Percentiles rank a stretch among this genome's conserved stretches.
These are phyloP conservation scores for Poecilia picta DNA, from an alignment of 2,797 vertebrate species.

Conservation along the genomic window DNA sequence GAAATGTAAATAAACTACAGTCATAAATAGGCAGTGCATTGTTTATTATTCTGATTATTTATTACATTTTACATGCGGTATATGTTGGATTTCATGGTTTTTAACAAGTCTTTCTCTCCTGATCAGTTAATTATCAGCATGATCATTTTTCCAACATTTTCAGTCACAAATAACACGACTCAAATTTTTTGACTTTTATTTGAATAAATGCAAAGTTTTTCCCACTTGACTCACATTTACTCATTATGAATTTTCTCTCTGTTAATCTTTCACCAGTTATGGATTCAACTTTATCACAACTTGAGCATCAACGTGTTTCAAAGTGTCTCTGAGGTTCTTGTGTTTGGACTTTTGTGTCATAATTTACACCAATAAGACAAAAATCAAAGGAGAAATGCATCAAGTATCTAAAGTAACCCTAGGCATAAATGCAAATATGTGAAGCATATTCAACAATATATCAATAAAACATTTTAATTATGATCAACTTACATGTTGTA, in stretches of 20 bases:
- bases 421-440: neutral
- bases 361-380: neutral
- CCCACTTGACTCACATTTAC: neutral
- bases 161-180: neutral
- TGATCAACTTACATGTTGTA: neutral
- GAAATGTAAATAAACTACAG: neutral
- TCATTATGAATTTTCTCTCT: neutral
- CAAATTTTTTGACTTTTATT: neutral
- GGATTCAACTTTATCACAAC: neutral
- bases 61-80: neutral
- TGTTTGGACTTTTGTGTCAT: neutral
- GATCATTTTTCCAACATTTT: neutral
- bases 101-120: neutral
- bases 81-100: neutral
- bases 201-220: neutral
- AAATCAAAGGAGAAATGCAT: too few relatives aligned
- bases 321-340: neutral
- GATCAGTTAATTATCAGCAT: too few relatives aligned
- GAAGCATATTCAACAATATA: neutral
- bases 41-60: neutral
- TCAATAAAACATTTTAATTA: neutral
- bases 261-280: neutral
- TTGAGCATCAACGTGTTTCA: neutral
- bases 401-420: neutral
- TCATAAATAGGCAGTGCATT: neutral